Evolutionary conservation across 2,797 vertebrate species (phyloP), one percentile per base, ranked within the genome.

Genomic region (Pyrocephalus nanus): DNA sequence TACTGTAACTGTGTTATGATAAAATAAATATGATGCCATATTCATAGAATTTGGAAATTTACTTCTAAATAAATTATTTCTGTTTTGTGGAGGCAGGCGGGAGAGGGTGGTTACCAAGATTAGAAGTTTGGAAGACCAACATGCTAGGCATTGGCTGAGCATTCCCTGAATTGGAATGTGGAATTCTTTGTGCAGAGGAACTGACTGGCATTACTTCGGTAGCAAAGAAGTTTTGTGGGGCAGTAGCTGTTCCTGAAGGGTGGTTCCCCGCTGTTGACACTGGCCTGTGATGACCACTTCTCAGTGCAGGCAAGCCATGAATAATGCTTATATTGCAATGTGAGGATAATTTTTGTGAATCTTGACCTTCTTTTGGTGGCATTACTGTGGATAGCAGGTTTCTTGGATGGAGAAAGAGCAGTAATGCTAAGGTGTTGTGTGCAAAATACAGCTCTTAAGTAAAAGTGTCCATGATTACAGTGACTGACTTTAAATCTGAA

Each of bases 171-270:
- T 53, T 54, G 61, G 47, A 82, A 51, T 27, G 50, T 15, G 13
- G 38, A 57, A 8, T 61, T 60, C 12, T 57, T 91, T 55, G 38
- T 73, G n/a, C 69, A 43, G 69, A 58, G 85, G 62, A 88, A 43
- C 30, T 0, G 0, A 9, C n/a, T 48, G 65, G 40, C n/a, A 8
- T 53, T 79, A 32, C 60, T 94, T 51, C 8, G 80, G 17, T 3
- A 2, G 42, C 15, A 55, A 51, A 55, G 27, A 29, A 10, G 17
- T 36, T 66, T 60, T 36, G 26, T 36, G 42, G 60, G 11, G 11
- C 67, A 50, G 26, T n/a, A 25, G 30, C 60, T 77, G 3, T 51
- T 66, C 69, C 3, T 8, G 40, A 76, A 67, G 71, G 30, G 34
- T 18, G 18, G 34, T 16, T 85, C 42, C 38, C 26, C 4, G 2